Conservation (phyloP, 2,888 invertebrate species). For the Drosophila cognata region DNA sequence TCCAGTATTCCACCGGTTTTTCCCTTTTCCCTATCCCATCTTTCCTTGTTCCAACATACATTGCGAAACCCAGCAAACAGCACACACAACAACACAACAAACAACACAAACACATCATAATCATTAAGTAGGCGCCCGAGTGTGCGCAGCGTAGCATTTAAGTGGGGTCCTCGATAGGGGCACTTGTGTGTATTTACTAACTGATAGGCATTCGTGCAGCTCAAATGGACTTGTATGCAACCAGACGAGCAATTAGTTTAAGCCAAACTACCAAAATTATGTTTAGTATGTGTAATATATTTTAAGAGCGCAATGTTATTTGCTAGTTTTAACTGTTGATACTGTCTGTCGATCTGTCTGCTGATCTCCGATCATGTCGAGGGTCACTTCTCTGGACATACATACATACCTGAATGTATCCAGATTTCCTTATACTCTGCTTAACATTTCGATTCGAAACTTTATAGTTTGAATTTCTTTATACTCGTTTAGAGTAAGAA, state of each 20-base stretch:
- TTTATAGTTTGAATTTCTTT: slow-evolving; percentile 1
- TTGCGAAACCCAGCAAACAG: slow-evolving; percentile 13
- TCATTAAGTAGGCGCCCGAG: slow-evolving; percentile 45
- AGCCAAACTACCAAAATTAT: slow-evolving; percentile 75
- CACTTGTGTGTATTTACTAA: slow-evolving; percentile 64
- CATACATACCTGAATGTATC: too few species aligned
- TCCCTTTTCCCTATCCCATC: neutral
- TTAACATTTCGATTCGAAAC: slow-evolving; percentile 4
- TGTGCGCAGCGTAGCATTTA: slow-evolving; percentile 48
- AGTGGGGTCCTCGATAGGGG: slow-evolving; percentile 20
- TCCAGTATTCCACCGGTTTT: neutral
- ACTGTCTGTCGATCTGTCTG: slow-evolving; percentile 21
- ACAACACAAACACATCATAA: slow-evolving; percentile 45
- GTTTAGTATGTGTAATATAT: slow-evolving; percentile 54
- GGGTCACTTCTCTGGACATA: slow-evolving; percentile 12
- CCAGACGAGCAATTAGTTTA: slow-evolving; percentile 64
- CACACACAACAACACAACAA: slow-evolving; percentile 6
- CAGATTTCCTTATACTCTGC: slow-evolving; percentile 18
- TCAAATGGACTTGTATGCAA: slow-evolving; percentile 29
- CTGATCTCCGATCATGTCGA: slow-evolving; percentile 9
- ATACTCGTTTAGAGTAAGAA: slow-evolving; percentile 25
- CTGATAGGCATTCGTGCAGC: slow-evolving; percentile 59
- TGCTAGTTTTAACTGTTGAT: slow-evolving; percentile 48
- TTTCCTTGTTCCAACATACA: neutral
- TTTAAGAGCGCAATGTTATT: slow-evolving; percentile 65